Evolutionary conservation across 2,797 vertebrate genomes (phyloP).

Genomic region (Cirrhinus molitorella): DNA sequence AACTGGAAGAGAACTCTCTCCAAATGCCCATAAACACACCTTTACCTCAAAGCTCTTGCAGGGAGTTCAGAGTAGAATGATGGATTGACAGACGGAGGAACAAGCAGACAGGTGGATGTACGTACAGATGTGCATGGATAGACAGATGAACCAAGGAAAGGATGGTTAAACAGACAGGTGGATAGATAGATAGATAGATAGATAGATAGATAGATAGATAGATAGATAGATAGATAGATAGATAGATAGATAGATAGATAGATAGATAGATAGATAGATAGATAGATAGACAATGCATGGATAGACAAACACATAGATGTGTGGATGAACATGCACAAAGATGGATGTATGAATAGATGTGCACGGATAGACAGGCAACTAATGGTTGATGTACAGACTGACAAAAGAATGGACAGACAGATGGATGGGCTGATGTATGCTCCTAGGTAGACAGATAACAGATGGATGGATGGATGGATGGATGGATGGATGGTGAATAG

Average conservation of each 20-base stretch:
- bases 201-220: background rate
- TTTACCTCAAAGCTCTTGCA: constrained; percentile 4
- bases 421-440: background rate
- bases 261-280: background rate
- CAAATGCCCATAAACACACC: constrained; percentile 19
- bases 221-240: background rate
- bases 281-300: background rate
- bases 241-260: background rate
- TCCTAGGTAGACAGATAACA: background rate
- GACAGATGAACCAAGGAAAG: background rate
- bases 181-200: background rate
- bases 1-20: constrained; percentile 10
- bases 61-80: background rate
- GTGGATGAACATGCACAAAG: no score
- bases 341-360: no score
- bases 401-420: no score
- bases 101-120: background rate
- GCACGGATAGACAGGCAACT: no score
- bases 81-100: background rate
- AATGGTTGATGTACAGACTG: no score
- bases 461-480: background rate
- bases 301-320: no score
- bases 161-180: background rate
- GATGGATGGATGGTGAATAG: background rate
- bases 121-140: background rate